Conservation (phyloP, 2,888 invertebrate genomes). For the Metalampra italica region DNA sequence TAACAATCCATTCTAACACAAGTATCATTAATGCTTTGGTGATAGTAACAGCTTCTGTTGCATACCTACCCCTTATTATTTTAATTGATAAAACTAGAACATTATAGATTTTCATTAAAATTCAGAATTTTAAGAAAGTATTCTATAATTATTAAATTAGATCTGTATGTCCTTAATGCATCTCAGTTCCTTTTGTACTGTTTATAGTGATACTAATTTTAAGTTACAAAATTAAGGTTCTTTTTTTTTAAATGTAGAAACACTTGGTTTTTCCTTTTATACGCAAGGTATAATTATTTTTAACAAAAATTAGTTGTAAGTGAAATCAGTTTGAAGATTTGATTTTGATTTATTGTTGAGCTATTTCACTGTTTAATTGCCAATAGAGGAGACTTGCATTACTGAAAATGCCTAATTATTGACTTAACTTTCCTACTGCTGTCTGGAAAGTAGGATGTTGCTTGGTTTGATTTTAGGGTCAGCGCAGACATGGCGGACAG, state of each 20-base stretch:
- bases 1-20: background rate
- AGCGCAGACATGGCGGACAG: too few relatives aligned
- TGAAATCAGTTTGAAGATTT: too few relatives aligned
- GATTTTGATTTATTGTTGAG: background rate
- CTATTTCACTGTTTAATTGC: too few relatives aligned
- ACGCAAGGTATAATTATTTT: background rate
- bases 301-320: constrained; percentile 17
- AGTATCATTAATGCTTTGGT: too few relatives aligned
- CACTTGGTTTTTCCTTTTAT: constrained; percentile 8
- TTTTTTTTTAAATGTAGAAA: constrained; percentile 9
- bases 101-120: background rate
- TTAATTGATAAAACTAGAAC: background rate
- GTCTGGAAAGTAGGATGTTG: too few relatives aligned
- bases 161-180: constrained; percentile 34
- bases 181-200: constrained; percentile 65
- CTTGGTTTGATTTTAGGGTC: too few relatives aligned
- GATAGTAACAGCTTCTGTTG: too few relatives aligned
- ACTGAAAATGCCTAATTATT: too few relatives aligned
- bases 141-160: too few relatives aligned
- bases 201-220: constrained; percentile 70
- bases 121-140: too few relatives aligned
- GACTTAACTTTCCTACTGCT: too few relatives aligned
- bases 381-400: background rate
- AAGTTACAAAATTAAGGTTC: constrained; percentile 45
- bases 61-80: too few relatives aligned